Conservation (phyloP, 1,140 invertebrate genomes). For the Elymnias hypermnestra region DNA sequence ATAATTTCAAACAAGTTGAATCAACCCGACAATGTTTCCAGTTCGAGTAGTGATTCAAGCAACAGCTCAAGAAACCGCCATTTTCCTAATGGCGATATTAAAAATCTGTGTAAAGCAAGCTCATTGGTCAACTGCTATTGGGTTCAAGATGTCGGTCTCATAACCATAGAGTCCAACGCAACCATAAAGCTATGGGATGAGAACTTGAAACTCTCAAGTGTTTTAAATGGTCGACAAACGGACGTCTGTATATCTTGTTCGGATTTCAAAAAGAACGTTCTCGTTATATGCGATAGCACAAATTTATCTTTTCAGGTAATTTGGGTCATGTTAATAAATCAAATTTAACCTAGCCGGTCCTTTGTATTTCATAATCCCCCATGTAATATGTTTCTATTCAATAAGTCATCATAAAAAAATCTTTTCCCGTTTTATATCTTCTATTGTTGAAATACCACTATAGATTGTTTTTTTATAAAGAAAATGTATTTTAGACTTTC, state of each 20-base stretch:
- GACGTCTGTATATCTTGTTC: conserved; percentile 46
- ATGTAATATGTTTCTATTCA: too few relatives aligned
- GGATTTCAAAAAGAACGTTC: conserved; percentile 41
- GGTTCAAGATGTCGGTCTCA: conserved; percentile 33
- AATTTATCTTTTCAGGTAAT: conserved; percentile 51
- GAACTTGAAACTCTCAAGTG: conserved; percentile 32
- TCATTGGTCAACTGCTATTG: conserved; percentile 48
- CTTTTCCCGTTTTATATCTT: too few relatives aligned
- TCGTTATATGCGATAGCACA: conserved; percentile 48
- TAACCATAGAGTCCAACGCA: conserved; percentile 54
- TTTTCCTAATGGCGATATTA: conserved; percentile 31
- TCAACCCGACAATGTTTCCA: conserved; percentile 35
- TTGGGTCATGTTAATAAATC: too few relatives aligned
- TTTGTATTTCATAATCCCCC: too few relatives aligned
- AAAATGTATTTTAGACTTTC: conserved; percentile 44
- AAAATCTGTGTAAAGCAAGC: conserved; percentile 32
- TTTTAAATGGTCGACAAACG: conserved; percentile 41
- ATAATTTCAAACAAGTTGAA: conserved; percentile 14
- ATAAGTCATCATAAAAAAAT: too few relatives aligned
- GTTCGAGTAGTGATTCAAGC: conserved; percentile 46
- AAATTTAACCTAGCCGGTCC: too few relatives aligned
- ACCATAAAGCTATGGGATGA: conserved; percentile 53
- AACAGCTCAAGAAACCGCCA: conserved; percentile 32
- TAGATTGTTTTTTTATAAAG: too few relatives aligned
- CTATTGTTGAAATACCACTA: too few relatives aligned